Evolutionary conservation across 2,797 vertebrate species (phyloP), one percentile per base, ranked within the genome.

Genomic region (Petrocephalus sullivani): DNA sequence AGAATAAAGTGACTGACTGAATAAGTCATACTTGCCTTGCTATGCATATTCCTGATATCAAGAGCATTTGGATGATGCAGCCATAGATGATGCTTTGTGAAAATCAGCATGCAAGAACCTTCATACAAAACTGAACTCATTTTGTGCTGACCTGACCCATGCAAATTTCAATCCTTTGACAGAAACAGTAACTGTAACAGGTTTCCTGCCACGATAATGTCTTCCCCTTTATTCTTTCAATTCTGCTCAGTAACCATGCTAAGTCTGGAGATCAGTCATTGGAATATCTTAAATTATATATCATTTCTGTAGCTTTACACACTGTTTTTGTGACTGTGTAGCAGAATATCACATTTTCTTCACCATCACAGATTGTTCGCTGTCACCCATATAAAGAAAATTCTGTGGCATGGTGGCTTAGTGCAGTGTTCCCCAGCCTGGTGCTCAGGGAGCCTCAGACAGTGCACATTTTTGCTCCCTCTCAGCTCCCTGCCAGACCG

Each of bases 11-110:
- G 60, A 37, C 28, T 67, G 60, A 88, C 28, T 67, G 60, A 88
- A 85, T 46, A 85, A 85, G 88, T 61, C 49, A 57, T 21, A 88
- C 21, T 75, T 60, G 87, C 46, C 46, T 85, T 85, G 19, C 57
- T 46, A 57, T 37, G 78, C 85, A 89, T 85, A 37, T 88, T 21
- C 23, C 2, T 49, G 53, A 87, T 28, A 81, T 12, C 53, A 60
- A 58, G 9, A 49, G 19, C 7, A 33, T 37, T 46, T 56, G 56
- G 5, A 81, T 5, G 54, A 41, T 78, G 75, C 19, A 16, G 64
- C 19, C 8, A 53, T 81, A 54, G 54, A 89, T 87, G 37, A 86
- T 37, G 33, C 86, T 33, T 89, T n/a, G 64, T 89, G 53, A 61
- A 61, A 33, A 49, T 21, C 82, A 16, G 12, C 51, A 21, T 46